phyloP scores from a whole-genome alignment of 2,113 vertebrate species.

The Nothoprocta perdicaria region DNA sequence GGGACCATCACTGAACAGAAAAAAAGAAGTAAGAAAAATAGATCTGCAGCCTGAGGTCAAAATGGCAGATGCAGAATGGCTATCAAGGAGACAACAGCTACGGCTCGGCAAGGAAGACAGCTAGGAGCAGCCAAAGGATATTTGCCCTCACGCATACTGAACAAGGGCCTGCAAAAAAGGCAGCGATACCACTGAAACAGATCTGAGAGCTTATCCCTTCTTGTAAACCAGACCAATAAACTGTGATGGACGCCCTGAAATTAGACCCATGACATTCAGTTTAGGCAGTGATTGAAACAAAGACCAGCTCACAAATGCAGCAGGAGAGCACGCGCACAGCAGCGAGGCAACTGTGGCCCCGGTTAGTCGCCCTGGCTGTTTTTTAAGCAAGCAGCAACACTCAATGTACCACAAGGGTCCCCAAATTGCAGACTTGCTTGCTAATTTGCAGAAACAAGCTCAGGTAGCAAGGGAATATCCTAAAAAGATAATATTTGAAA shows the following conservation, averaged over 20 bases:
- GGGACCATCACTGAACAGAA: rapidly evolving
- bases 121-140: not conserved
- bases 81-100: not conserved
- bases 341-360: not conserved
- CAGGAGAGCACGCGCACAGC: not conserved
- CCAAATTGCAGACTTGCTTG: not conserved
- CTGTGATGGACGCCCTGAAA: not conserved
- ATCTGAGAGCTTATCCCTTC: not conserved
- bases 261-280: not conserved
- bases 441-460: not conserved
- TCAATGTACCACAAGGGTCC: not conserved
- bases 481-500: not conserved
- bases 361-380: not conserved
- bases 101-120: not conserved
- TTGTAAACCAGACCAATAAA: not conserved
- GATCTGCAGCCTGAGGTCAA: not conserved
- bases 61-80: not conserved
- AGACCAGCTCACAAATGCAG: not conserved
- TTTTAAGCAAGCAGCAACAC: not conserved
- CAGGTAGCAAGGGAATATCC: not conserved
- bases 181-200: not conserved
- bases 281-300: not conserved
- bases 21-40: not conserved
- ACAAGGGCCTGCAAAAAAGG: not conserved
- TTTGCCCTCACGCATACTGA: not conserved